Base-by-base conservation (phyloP, 2,113 vertebrate species). In the Saguinus imperator region DNA sequence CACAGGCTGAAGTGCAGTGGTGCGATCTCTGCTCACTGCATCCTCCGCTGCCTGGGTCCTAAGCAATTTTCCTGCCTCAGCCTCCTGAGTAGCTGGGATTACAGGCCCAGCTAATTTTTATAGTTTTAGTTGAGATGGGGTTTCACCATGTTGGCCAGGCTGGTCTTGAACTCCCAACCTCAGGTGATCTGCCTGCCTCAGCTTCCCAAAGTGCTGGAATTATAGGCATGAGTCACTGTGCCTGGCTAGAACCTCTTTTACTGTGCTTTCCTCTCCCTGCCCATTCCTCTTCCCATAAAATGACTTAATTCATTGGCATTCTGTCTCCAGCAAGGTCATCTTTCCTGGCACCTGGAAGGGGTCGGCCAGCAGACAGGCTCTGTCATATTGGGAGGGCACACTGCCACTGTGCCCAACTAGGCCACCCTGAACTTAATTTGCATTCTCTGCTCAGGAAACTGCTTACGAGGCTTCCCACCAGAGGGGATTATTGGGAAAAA, bases 391-490 rank as follows among this genome's bases (percentile, higher is more conserved):
- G 43, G 73, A 40, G 55, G 68, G 70, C 70, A 37, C 20, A 6
- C 7, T 0, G 29, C 48, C 37, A 48, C 35, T 20, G 66, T 52
- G 17, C 52, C 80, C 61, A 57, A 0, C 37, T 0, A 50, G 66
- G 43, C 73, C 95, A 80, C 70, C 94, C 57, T 43, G 58, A 75
- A 57, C 64, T 89, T 50, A 52, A 72, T 95, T 29, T 93, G 50
- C 84, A 94, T 58, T 35, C 75, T 73, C 37, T 73, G 58, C n/a
- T 85, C 25, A 40, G 75, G 50, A 88, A 73, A 66, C 55, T 72
- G 85, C 85, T 55, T 27, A 84, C 1, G 12, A 55, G 48, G 52
- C 80, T 93, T 82, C 61, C 89, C 81, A 72, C 61, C 68, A 81
- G 66, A 91, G 61, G 81, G 72, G 43, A 92, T 93, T 66, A 77